A percentile compares a stretch with the other conserved stretches of the same genome.
phyloP scores from a whole-genome alignment of 2,113 vertebrate species.

The Sceloporus undulatus region DNA sequence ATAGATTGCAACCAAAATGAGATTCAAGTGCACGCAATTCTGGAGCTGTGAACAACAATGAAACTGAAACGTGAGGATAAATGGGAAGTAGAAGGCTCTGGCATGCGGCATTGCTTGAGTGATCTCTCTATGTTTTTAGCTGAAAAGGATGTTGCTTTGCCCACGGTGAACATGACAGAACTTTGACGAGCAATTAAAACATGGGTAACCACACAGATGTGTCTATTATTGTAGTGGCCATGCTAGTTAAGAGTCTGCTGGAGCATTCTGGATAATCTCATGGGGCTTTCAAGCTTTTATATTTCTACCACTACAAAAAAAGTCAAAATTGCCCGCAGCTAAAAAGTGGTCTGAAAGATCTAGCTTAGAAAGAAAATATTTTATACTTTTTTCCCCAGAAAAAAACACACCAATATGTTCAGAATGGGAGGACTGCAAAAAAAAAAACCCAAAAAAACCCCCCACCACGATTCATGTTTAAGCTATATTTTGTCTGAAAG shows the following conservation, averaged over 20 bases:
- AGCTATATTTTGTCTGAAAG: not conserved
- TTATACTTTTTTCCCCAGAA: not conserved
- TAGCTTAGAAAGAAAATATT: not conserved
- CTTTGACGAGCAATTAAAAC: conserved; percentile 42
- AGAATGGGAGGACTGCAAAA: not conserved
- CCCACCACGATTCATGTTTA: not conserved
- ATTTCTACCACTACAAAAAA: conserved; percentile 9
- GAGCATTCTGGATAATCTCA: conserved; percentile 23
- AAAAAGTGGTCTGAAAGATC: conserved; percentile 10
- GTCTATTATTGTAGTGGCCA: conserved; percentile 31
- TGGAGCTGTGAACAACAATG: conserved; percentile 7
- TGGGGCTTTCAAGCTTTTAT: conserved; percentile 9
- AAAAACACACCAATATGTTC: not conserved
- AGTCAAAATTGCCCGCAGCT: conserved; percentile 23
- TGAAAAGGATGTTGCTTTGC: conserved; percentile 25
- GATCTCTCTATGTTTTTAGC: conserved; percentile 15
- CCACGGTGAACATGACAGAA: conserved; percentile 26
- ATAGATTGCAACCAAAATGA: not conserved
- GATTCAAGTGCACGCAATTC: not conserved
- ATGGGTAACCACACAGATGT: conserved; percentile 18
- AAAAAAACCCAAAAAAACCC: not conserved
- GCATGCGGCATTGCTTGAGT: not conserved
- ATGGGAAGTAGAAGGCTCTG: conserved; percentile 17
- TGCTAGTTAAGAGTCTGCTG: not conserved
- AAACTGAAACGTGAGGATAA: conserved; percentile 17